Evolutionary conservation across 2,113 vertebrate species (phyloP).

Genomic region (Urocolius indicus): DNA sequence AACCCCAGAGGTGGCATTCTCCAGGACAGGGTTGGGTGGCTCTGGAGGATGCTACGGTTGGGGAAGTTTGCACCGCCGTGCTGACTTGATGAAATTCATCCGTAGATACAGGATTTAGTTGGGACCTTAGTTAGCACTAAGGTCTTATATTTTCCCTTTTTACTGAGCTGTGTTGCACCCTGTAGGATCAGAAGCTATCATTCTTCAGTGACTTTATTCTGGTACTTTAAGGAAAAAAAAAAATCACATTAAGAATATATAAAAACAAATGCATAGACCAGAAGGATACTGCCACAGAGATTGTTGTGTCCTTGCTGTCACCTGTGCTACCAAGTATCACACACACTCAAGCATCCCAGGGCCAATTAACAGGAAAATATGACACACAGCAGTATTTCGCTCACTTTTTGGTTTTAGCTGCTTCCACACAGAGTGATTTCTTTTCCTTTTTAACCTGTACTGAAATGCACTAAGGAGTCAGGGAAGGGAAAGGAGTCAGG

Average conservation of each 20-base stretch:
- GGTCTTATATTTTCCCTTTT: background rate
- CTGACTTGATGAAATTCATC: background rate
- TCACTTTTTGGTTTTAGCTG: background rate
- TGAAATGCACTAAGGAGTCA: background rate
- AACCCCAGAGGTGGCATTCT: background rate
- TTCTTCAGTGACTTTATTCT: background rate
- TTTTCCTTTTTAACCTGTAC: background rate
- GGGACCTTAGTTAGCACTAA: background rate
- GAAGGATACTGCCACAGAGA: background rate
- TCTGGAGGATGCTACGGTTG: background rate
- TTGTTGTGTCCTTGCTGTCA: background rate
- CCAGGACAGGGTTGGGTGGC: background rate
- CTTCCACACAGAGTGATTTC: background rate
- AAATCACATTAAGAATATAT: background rate
- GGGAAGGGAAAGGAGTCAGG: background rate
- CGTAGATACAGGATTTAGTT: background rate
- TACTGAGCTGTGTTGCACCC: background rate
- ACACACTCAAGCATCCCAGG: background rate
- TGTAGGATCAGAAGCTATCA: background rate
- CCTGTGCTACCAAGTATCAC: background rate
- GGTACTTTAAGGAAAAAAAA: background rate
- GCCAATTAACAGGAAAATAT: background rate
- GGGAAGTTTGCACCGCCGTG: background rate
- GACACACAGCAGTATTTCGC: accelerated
- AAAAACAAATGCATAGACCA: background rate